A percentile compares a stretch with the other conserved stretches of the same genome.
phyloP scores from a whole-genome alignment of 2,113 vertebrate species.

The Gambusia holbrooki region DNA sequence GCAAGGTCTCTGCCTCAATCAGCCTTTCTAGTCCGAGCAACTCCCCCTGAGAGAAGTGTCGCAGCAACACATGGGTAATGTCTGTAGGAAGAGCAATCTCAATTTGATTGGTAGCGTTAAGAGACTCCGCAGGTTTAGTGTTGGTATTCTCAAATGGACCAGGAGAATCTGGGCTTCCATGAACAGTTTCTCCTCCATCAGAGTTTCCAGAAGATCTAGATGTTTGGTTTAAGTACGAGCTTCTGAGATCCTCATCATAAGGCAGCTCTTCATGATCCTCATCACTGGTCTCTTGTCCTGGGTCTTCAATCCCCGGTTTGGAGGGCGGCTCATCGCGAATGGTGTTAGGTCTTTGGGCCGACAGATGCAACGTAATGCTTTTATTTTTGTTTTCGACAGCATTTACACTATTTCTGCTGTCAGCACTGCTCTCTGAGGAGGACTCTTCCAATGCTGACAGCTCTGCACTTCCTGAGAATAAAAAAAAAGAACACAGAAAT shows the following conservation, averaged over 20 bases:
- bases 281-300: slow-evolving; percentile 74
- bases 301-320: slow-evolving; percentile 47
- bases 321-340: slow-evolving; percentile 17
- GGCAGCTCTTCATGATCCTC: slow-evolving; percentile 87
- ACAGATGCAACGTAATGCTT: background rate
- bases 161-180: slow-evolving; percentile 40
- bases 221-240: slow-evolving; percentile 48
- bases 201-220: slow-evolving; percentile 27
- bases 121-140: background rate
- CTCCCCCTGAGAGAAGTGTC: slow-evolving; percentile 81
- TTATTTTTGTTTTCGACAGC: slow-evolving; percentile 22
- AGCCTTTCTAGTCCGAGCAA: slow-evolving; percentile 67
- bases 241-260: slow-evolving; percentile 71
- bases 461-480: slow-evolving; percentile 58
- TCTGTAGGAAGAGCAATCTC: slow-evolving; percentile 27
- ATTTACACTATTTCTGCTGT: slow-evolving; percentile 33
- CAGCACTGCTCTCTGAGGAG: slow-evolving; percentile 53
- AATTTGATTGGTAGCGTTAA: background rate
- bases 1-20: slow-evolving; percentile 86
- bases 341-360: slow-evolving; percentile 56
- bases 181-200: slow-evolving; percentile 34
- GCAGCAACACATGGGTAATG: slow-evolving; percentile 78
- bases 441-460: slow-evolving; percentile 56
- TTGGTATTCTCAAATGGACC: slow-evolving; percentile 10
- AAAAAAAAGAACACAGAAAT: slow-evolving; percentile 7